Evolutionary conservation across 1,140 invertebrate species (phyloP), one percentile per base, ranked within the genome.

Genomic region (Cotesia glomerata): DNA sequence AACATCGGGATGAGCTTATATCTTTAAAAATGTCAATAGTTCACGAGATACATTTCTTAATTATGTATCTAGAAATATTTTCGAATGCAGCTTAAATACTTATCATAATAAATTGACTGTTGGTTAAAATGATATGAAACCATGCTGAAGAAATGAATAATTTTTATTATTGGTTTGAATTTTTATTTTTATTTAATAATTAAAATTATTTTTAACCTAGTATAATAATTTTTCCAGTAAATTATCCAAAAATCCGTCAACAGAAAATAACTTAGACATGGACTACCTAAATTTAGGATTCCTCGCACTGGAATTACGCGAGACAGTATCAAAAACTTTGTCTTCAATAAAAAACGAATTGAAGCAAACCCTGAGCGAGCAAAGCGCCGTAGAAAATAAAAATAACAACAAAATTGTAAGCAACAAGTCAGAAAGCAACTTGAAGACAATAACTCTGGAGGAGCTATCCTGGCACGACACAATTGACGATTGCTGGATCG

Each of bases 381-480:
- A 3, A 39, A 58, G 36, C 51, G 4, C 36, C 13, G n/a, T n/a
- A 34, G 32, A 65, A n/a, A 49, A 62, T 3, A 8, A 39, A 11
- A 18, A 36, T 5, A 2, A 18, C 0, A 5, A 74, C 18, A 56
- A 73, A 14, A 54, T 61, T 9, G 34, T 36, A 35, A 1, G 3
- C 3, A 26, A 49, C 8, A 54, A 64, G 14, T n/a, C 5, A 39
- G 8, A 26, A 67, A 26, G 4, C 14, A 5, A 5, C 3, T 14
- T 18, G 45, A 70, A 34, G 34, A 70, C 3, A 3, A 90, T 93
- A 52, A 87, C 87, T 1, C 80, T 94, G 36, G 87, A 90, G 26
- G 90, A 93, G 84, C 90, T 93, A 0, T 86, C 90, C 0, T 87
- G 88, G 75, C 93, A 94, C 73, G 92, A 94, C 77, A 89, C 88